Base-by-base conservation (phyloP, 1,140 invertebrate genomes). In the Drosophila littoralis region DNA sequence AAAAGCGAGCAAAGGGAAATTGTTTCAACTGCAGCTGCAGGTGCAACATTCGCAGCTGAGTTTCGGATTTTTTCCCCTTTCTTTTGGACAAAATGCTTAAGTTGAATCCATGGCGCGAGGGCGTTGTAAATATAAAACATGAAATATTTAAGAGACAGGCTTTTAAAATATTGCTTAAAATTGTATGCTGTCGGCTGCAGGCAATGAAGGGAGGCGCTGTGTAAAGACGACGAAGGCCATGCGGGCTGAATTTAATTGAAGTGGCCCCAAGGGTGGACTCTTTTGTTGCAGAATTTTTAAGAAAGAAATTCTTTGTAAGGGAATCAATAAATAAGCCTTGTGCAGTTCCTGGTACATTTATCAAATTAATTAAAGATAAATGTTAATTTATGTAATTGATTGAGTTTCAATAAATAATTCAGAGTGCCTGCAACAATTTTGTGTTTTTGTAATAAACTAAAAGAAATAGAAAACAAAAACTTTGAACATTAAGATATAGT, bases 91-190 rank as follows among this genome's bases (percentile, higher is more conserved):
- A 70, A 75, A 58, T 75, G 38, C 66, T 75, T 50, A 57, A 75
- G 72, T 36, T 58, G 43, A 52, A 48, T 9, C 28, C 58, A 15
- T 60, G 36, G n/a, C 6, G 35, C 32, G 58, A 36, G 38, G 59
- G 72, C 66, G 71, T 57, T 76, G 83, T 82, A 82, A 88, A 85
- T 76, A 79, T 69, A 73, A 79, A 57, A 28, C 50, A 86, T 88
- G 38, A 88, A 86, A 77, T 88, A 86, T 88, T 61, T 68, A 86
- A 54, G n/a, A 54, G 72, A 65, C 64, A 64, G 57, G 71, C 83
- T 88, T 88, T 86, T 86, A 88, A 86, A 88, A 86, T 88, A 88
- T 82, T 88, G 75, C 72, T 82, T 70, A 72, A 88, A 75, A 76
- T 69, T 76, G 50, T 64, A 65, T 70, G 48, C 43, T 60, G 54